Base-by-base conservation (phyloP, 2,888 invertebrate genomes). In the Biston stratarius region DNA sequence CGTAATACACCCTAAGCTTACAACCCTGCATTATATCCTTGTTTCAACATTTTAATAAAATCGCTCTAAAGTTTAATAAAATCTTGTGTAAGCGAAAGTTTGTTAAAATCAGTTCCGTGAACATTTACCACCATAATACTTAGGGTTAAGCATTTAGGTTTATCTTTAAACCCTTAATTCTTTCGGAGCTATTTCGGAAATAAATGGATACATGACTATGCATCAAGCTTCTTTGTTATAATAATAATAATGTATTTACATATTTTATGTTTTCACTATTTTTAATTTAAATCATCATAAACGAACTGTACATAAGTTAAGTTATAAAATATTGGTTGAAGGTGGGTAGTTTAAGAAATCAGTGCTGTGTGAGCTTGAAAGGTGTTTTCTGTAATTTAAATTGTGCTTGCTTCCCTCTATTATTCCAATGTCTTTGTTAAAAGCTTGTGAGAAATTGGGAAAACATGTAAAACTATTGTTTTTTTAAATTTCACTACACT, bases 211-310 rank as follows among this genome's bases (percentile, higher is more conserved):
- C 62, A 58, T 69, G 64, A 65, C 67, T 64, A 40, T 40, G 59
- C n/a, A 71, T 67, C 63, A 73, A 67, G 56, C 52, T 63, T 60
- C 52, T 71, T 67, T 69, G 71, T 72, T 64, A 71, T 73, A 71
- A 55, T 73, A 58, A 55, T 73, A 58, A 72, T 77, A 34, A 24
- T 49, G 36, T 38, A 36, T 34, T 14, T 77, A 75, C 74, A 77
- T 58, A 70, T 74, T 73, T 81, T 81, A 76, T 24, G 78, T 80
- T 82, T 70, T 67, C 77, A 34, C 55, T 62, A 64, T 66, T 66
- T 75, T 77, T 80, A 77, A 75, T 77, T 80, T 74, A 76, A 67
- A 69, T 69, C 63, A 70, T 70, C 57, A 47, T 47, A 60, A 71
- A 69, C 56, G 24, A 70, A 72, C 47, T 76, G 73, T 76, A 70